These are phyloP conservation scores for Callorhinus ursinus DNA, from an alignment of 2,113 vertebrate species.

Conservation along the genomic window DNA sequence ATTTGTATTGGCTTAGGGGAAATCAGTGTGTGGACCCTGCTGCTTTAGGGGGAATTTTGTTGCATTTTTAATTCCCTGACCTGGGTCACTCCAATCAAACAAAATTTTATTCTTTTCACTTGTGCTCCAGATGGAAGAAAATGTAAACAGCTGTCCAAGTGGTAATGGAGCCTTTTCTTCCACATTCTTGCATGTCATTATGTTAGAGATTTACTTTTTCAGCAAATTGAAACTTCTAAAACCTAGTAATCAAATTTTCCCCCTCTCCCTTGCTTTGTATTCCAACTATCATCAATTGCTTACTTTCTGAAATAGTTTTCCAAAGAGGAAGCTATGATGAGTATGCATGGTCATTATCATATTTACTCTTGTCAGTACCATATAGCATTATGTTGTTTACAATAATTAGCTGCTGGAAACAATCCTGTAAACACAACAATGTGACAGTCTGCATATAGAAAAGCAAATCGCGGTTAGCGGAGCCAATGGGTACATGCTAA, in stretches of 20 bases:
- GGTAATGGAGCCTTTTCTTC: slow-evolving; percentile 60
- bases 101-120: slow-evolving; percentile 75
- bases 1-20: not conserved
- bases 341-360: slow-evolving; percentile 43
- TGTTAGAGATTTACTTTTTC: slow-evolving; percentile 69
- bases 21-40: not conserved
- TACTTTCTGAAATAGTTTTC: slow-evolving; percentile 34
- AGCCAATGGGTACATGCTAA: not conserved
- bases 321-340: slow-evolving; percentile 2
- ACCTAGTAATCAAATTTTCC: slow-evolving; percentile 51
- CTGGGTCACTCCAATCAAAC: slow-evolving; percentile 68
- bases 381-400: slow-evolving; percentile 59
- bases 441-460: not conserved
- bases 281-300: slow-evolving; percentile 14
- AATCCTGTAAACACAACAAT: not conserved
- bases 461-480: not conserved
- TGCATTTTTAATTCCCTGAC: slow-evolving; percentile 72
- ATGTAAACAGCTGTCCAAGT: slow-evolving; percentile 80
- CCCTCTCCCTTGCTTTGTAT: slow-evolving; percentile 23
- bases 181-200: slow-evolving; percentile 59
- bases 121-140: slow-evolving; percentile 76
- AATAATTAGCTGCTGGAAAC: slow-evolving; percentile 46
- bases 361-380: slow-evolving; percentile 42
- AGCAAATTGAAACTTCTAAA: slow-evolving; percentile 75
- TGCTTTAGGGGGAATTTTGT: slow-evolving; percentile 1